phyloP scores from a whole-genome alignment of 92 coral and sea anemone genomes.

The Parazoanthus darwini region DNA sequence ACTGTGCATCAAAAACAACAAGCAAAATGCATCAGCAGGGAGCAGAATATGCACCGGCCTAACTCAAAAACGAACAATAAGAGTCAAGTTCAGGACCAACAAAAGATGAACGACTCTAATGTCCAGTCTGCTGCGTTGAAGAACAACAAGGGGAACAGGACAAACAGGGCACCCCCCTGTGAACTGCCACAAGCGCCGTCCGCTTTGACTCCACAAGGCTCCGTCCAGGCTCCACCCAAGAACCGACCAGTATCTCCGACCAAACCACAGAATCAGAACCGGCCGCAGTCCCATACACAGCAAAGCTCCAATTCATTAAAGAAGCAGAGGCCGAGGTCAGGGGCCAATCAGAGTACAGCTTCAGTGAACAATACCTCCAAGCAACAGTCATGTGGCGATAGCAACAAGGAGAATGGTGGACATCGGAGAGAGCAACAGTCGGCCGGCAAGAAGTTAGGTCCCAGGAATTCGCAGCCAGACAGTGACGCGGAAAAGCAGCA shows the following conservation, averaged over 20 bases:
- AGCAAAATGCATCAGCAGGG: not conserved
- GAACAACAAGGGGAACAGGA: constrained; percentile 19
- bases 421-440: constrained; percentile 19
- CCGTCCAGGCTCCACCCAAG: constrained; percentile 12
- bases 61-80: not conserved
- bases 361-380: not conserved
- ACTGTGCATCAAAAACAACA: not conserved
- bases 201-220: not conserved
- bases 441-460: not conserved
- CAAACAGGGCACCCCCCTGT: not conserved
- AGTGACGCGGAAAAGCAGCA: constrained; percentile 13
- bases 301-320: not conserved
- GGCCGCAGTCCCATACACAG: constrained; percentile 17
- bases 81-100: constrained; percentile 1
- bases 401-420: constrained; percentile 34
- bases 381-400: constrained; percentile 20
- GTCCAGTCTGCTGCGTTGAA: not conserved
- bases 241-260: not conserved
- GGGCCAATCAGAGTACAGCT: not conserved
- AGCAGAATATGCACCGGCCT: not conserved
- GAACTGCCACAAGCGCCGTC: not conserved
- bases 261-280: constrained; percentile 28
- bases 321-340: constrained; percentile 18
- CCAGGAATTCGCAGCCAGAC: constrained; percentile 2
- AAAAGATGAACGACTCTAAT: not conserved